A percentile compares a stretch with the other conserved stretches of the same genome.
These are phyloP conservation scores for Hylia prasina DNA, from an alignment of 2,113 vertebrate genomes.

Conservation along the genomic window DNA sequence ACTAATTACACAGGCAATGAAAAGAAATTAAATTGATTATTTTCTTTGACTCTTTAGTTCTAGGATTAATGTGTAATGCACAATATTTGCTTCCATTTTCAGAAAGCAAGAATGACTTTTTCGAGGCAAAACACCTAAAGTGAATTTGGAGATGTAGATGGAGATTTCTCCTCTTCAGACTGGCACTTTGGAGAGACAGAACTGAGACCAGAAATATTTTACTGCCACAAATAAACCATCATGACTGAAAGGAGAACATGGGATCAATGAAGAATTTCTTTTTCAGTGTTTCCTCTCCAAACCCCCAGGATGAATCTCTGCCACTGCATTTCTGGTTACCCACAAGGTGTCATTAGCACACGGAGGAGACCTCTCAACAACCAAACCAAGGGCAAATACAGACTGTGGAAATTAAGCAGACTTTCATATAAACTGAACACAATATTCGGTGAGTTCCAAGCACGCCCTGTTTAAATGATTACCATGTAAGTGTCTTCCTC, in stretches of 20 bases:
- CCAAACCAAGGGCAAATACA: neutral
- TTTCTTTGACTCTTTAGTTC: slow-evolving; percentile 5
- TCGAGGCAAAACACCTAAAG: neutral
- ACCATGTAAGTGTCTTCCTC: neutral
- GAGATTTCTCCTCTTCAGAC: neutral
- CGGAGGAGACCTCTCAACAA: rapidly evolving
- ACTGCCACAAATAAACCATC: neutral
- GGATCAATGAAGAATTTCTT: neutral
- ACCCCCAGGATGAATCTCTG: neutral
- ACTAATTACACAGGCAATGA: slow-evolving; percentile 51
- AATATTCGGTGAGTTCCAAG: neutral
- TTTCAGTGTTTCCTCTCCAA: neutral
- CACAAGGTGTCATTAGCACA: neutral
- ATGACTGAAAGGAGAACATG: neutral
- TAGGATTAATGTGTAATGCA: neutral
- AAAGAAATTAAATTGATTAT: slow-evolving; percentile 44
- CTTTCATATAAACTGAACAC: neutral
- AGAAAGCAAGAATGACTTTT: neutral
- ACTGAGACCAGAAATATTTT: neutral
- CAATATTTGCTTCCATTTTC: neutral
- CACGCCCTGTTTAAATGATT: neutral
- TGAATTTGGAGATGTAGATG: neutral
- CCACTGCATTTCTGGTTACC: neutral
- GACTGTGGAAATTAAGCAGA: neutral
- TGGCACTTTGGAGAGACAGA: neutral